Evolutionary conservation across 2,113 vertebrate species (phyloP).

Genomic region (Albula glossodonta): DNA sequence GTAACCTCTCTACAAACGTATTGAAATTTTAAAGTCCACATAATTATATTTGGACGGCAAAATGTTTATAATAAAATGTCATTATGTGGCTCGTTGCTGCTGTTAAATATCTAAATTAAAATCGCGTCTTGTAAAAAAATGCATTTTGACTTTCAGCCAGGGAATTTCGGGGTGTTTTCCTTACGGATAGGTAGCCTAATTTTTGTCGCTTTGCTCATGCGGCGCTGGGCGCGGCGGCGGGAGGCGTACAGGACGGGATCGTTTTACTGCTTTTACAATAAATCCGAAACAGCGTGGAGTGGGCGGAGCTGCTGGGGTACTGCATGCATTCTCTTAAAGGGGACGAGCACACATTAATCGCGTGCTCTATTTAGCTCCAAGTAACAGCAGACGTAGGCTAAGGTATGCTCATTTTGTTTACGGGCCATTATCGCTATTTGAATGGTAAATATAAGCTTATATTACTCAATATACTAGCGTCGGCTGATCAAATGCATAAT

Average conservation of each 20-base stretch:
- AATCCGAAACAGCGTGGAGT: constrained; percentile 17
- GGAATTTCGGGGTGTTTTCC: neutral
- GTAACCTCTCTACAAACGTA: no score
- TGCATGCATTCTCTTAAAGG: constrained; percentile 14
- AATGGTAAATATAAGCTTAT: no score
- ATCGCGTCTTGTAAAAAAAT: neutral
- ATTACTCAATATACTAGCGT: no score
- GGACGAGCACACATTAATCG: neutral
- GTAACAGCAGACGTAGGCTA: neutral
- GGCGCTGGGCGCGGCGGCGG: constrained; percentile 12
- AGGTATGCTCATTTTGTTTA: neutral
- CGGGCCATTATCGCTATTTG: no score
- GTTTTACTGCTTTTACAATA: constrained; percentile 3
- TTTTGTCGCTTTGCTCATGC: neutral
- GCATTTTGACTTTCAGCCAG: neutral
- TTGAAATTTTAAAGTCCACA: neutral
- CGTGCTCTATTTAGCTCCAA: no score
- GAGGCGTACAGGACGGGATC: constrained; percentile 16
- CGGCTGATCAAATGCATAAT: no score
- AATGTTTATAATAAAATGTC: neutral
- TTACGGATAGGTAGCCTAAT: neutral
- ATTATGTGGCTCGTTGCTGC: neutral
- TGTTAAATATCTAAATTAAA: neutral
- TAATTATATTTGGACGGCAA: neutral
- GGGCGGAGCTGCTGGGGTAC: constrained; percentile 5